Percentiles rank a stretch among this genome's conserved stretches.
These are phyloP conservation scores for Cephus nigrinus DNA, from an alignment of 2,888 invertebrate species.

Conservation along the genomic window DNA sequence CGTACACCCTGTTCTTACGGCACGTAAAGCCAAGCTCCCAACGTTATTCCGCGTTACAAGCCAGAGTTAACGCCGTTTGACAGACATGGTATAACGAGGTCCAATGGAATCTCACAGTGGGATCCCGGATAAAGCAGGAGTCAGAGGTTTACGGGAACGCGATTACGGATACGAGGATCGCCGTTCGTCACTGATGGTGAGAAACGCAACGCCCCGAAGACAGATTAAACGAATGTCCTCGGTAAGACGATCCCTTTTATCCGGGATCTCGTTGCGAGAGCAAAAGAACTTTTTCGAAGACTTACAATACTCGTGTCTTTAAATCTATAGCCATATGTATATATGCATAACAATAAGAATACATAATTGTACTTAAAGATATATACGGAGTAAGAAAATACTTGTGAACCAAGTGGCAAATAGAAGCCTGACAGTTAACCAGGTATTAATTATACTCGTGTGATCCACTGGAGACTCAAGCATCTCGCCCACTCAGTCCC, in stretches of 20 bases:
- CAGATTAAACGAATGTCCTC: conserved; percentile 53
- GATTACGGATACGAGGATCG: conserved; percentile 37
- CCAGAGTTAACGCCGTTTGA: neutral
- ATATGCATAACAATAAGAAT: neutral
- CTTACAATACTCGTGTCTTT: neutral
- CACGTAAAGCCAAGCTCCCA: neutral
- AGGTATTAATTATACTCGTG: conserved; percentile 22
- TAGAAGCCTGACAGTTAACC: conserved; percentile 36
- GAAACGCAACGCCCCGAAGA: conserved; percentile 46
- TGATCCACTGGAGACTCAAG: neutral
- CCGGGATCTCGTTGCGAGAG: conserved; percentile 40
- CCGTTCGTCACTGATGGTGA: conserved; percentile 43
- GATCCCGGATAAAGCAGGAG: neutral
- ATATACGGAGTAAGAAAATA: neutral
- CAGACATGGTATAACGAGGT: neutral
- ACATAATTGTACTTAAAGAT: neutral
- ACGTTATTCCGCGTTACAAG: neutral
- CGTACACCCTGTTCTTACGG: neutral
- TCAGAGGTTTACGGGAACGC: conserved; percentile 19
- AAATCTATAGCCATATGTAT: neutral
- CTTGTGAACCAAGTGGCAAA: conserved; percentile 20
- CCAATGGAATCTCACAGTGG: neutral
- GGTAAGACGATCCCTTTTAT: conserved; percentile 56
- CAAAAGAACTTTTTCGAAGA: conserved; percentile 8
- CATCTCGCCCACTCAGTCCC: neutral